Evolutionary conservation across 2,113 vertebrate genomes (phyloP).

Genomic region (Psilopsiagon aymara): DNA sequence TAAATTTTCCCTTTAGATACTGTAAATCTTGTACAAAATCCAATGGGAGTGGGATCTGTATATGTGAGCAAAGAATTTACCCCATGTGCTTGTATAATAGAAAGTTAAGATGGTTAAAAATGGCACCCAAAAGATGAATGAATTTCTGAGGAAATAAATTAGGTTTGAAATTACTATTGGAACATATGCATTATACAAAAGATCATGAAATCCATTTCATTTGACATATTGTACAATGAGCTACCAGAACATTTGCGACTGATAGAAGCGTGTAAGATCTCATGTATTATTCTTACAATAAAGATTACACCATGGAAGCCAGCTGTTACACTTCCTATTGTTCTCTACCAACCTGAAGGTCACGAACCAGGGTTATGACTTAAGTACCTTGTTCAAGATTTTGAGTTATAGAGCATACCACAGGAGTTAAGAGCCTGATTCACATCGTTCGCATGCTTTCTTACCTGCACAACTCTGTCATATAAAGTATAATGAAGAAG

Average conservation of each 20-base stretch:
- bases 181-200: slow-evolving; percentile 72
- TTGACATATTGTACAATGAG: slow-evolving; percentile 59
- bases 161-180: slow-evolving; percentile 66
- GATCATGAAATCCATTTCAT: slow-evolving; percentile 67
- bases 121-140: slow-evolving; percentile 62
- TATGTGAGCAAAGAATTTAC: slow-evolving; percentile 27
- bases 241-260: slow-evolving; percentile 62
- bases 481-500: not conserved
- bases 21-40: slow-evolving; percentile 17
- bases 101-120: slow-evolving; percentile 62
- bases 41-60: not conserved
- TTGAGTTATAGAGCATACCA: not conserved
- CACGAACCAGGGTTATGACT: not conserved
- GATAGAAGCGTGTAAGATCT: slow-evolving; percentile 26
- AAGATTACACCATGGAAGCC: slow-evolving; percentile 40
- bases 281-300: slow-evolving; percentile 63
- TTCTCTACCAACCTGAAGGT: slow-evolving; percentile 22
- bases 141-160: slow-evolving; percentile 68
- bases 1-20: not conserved
- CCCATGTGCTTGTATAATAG: slow-evolving; percentile 45
- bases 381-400: not conserved
- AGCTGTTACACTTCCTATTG: slow-evolving; percentile 18
- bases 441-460: not conserved
- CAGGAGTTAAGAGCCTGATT: not conserved
- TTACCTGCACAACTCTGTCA: not conserved